Evolutionary conservation across 2,797 vertebrate genomes (phyloP), one percentile per base, ranked within the genome.

Genomic region (Oceanodroma leucorhoa): DNA sequence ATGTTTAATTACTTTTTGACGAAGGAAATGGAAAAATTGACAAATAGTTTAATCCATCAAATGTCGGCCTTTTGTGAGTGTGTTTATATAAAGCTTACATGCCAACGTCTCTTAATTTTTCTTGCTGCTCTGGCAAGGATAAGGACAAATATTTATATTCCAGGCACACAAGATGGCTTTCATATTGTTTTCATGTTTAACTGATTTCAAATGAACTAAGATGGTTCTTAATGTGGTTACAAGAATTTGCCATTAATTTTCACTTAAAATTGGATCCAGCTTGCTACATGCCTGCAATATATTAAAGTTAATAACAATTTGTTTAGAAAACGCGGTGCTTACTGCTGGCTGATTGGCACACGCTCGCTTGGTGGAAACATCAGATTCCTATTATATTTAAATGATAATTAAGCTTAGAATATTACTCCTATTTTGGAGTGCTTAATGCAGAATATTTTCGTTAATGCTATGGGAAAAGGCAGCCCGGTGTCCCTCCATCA

Each of bases 141-240:
- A 96, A 92, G 97, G 97, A 93, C 97, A 98, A 98, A 98, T 98
- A 98, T 98, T 98, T 98, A 98, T 98, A 98, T 98, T 98, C 97
- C 93, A 91, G 96, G 92, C 95, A 97, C 97, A 97, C 96, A 96
- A 95, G 94, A 96, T 90, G 96, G 91, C 96, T 97, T 95, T 96
- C 90, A 87, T 61, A 96, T 95, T 97, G 95, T 97, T 96, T 94
- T 95, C 96, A 83, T 95, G 96, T 95, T 94, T 97, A 96, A 78
- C 81, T 13, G 57, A 97, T 97, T 97, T 96, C 94, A 80, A 91
- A 94, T 96, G 97, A 97, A 92, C 36, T 78, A 81, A 97, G 96
- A 97, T 96, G 96, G 96, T 69, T 96, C 97, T 97, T 98, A 90
- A 95, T 96, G 97, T 97, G 96, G 94, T 97, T 96, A 94, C 90